Base-by-base conservation (phyloP, 2,113 vertebrate species). In the Odobenus rosmarus region DNA sequence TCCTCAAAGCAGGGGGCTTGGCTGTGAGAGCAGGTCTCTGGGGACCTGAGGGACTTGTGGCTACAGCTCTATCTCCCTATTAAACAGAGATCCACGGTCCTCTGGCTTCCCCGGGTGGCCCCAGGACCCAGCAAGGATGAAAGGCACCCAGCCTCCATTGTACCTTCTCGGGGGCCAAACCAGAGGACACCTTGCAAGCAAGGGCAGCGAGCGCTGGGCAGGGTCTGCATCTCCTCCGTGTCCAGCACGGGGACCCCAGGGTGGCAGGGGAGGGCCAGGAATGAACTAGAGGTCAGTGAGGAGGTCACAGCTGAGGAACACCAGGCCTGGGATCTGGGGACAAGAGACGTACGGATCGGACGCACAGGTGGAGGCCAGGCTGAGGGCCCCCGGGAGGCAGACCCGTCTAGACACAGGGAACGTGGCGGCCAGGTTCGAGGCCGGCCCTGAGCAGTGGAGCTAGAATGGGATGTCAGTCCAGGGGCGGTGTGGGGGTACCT, bases 71-170 rank as follows among this genome's bases (percentile, higher is more conserved):
- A 1, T 19, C 49, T 42, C 64, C 59, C 49, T 11, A 1, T 46
- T 23, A 49, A 36, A 7, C 42, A 1, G 1, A 28, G 36, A 13
- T 0, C 7, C 7, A 1, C 0, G 1, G 33, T 4, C 5, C n/a
- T 7, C 49, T 33, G 24, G 46, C 18, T 62, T 33, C 61, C 24
- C 3, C 0, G 79, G 23, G 57, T 7, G 5, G 59, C 4, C 76
- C 74, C 23, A 5, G 49, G 19, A 11, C n/a, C 51, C 77, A 23
- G n/a, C 16, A 12, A 62, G 42, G 62, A 39, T 0, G 3, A 59
- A 24, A 51, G 42, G 62, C 23, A 4, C 26, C 81, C 1, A 7
- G 49, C 49, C 46, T 59, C 55, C 21, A 7, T 5, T 42, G 12
- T 7, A 9, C 51, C 33, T 59, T 83, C 62, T 94, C 10, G 2